Base-by-base conservation (phyloP, 2,888 invertebrate genomes). In the Nemotelus nigrinus region DNA sequence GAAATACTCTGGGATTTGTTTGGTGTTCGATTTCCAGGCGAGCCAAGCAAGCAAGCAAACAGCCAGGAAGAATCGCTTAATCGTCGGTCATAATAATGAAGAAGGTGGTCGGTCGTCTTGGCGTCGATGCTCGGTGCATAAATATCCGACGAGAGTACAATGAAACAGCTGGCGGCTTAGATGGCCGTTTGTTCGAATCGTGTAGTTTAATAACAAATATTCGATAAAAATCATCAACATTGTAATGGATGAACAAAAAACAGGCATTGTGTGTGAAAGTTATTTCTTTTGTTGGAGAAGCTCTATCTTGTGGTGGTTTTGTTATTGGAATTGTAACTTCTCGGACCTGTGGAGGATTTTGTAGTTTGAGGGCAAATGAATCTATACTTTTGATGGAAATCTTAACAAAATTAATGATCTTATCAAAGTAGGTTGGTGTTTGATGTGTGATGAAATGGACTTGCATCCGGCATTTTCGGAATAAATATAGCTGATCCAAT, bases 401-500 rank as follows among this genome's bases (percentile, higher is more conserved):
- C 60, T 10, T 25, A 60, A 60, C 0, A 39, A 60, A 60, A 60
- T 60, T 60, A 43, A 60, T 60, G 60, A 60, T 60, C 60, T 60
- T 60, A 60, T 60, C 60, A 43, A 4, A 60, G 39, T 43, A 60
- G 25, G 25, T 25, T 25, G 25, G 25, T 25, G 25, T 25, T 25
- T 25, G 25, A 25, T 25, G 25, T 25, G 25, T 25, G 25, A 25
- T 25, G 25, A 25, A 25, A 25, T 25, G 25, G 25, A 25, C 25
- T 25, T 25, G 25, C 25, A 25, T 25, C 25, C 25, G 25, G 25
- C 25, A 25, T 25, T 25, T 25, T 25, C 25, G 25, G 25, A 25
- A 25, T 25, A 25, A 25, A 25, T 1, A 25, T 25, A 0, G 25
- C 25, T 25, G 25, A 25, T 25, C 25, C 25, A 25, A 25, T 25